These are phyloP conservation scores for Ctenomys sociabilis DNA, from an alignment of 2,113 vertebrate species.

Conservation along the genomic window DNA sequence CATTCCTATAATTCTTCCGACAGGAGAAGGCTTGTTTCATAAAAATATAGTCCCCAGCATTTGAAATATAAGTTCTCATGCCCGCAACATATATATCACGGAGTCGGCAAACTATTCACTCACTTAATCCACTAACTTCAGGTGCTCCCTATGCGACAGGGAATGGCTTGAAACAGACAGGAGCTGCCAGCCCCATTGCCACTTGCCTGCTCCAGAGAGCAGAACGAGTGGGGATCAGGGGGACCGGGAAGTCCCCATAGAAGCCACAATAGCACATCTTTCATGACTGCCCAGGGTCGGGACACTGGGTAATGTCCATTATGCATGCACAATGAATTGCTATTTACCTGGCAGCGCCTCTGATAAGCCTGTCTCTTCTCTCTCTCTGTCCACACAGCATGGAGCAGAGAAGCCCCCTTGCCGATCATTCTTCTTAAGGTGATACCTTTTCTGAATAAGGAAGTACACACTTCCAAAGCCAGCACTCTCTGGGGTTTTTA, in stretches of 20 bases:
- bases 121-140: slow-evolving; percentile 91
- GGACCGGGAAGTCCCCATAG: slow-evolving; percentile 87
- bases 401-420: slow-evolving; percentile 83
- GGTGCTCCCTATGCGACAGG: slow-evolving; percentile 91
- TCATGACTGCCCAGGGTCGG: slow-evolving; percentile 93
- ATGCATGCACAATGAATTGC: slow-evolving; percentile 94
- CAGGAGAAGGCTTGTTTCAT: slow-evolving; percentile 86
- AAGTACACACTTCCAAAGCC: slow-evolving; percentile 89
- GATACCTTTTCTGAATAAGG: slow-evolving; percentile 92
- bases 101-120: slow-evolving; percentile 85
- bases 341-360: slow-evolving; percentile 94
- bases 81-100: slow-evolving; percentile 81
- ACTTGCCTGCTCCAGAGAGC: slow-evolving; percentile 89
- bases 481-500: slow-evolving; percentile 92
- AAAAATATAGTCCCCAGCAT: slow-evolving; percentile 82
- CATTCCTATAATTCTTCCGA: slow-evolving; percentile 86
- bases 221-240: slow-evolving; percentile 85
- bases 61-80: slow-evolving; percentile 84
- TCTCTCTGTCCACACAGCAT: slow-evolving; percentile 85
- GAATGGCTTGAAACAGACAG: slow-evolving; percentile 93
- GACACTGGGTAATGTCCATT: slow-evolving; percentile 91
- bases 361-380: slow-evolving; percentile 90
- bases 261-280: slow-evolving; percentile 91
- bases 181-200: slow-evolving; percentile 90
- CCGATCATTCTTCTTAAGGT: slow-evolving; percentile 92